A percentile compares a stretch with the other conserved stretches of the same genome.
phyloP scores from a whole-genome alignment of 1,140 invertebrate genomes.

The Heterodera schachtii region DNA sequence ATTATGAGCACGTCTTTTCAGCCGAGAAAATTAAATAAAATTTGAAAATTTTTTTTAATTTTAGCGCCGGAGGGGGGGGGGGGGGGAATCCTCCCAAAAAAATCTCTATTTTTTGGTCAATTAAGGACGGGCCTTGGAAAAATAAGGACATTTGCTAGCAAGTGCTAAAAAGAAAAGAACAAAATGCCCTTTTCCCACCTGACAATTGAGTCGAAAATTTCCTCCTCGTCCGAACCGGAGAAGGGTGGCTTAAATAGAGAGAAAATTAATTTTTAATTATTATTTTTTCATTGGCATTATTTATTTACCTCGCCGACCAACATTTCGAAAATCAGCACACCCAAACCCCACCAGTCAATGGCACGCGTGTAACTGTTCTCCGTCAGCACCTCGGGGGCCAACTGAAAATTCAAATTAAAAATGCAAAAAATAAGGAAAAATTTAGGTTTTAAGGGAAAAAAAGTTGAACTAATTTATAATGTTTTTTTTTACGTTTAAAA shows the following conservation, averaged over 20 bases:
- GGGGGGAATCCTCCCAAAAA: too few species aligned
- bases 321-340: slow-evolving; percentile 99
- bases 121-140: neutral
- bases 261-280: slow-evolving; percentile 25
- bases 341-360: slow-evolving; percentile 99
- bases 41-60: too few species aligned
- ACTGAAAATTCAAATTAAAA: slow-evolving; percentile 68
- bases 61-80: too few species aligned
- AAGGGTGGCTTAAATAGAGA: slow-evolving; percentile 82
- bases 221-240: slow-evolving; percentile 98
- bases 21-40: too few species aligned
- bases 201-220: slow-evolving; percentile 99
- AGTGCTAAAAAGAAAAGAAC: slow-evolving; percentile 72
- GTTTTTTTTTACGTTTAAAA: too few species aligned
- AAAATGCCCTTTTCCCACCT: slow-evolving; percentile 96
- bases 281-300: slow-evolving; percentile 4
- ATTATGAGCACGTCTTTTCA: too few species aligned
- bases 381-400: slow-evolving; percentile 92
- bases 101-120: too few species aligned
- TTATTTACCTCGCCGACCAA: slow-evolving; percentile 87
- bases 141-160: too few species aligned
- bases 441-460: too few species aligned
- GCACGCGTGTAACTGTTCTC: slow-evolving; percentile 96
- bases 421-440: too few species aligned
- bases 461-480: too few species aligned